Base-by-base conservation (phyloP, 1,140 invertebrate genomes). In the Drosophila takahashii region DNA sequence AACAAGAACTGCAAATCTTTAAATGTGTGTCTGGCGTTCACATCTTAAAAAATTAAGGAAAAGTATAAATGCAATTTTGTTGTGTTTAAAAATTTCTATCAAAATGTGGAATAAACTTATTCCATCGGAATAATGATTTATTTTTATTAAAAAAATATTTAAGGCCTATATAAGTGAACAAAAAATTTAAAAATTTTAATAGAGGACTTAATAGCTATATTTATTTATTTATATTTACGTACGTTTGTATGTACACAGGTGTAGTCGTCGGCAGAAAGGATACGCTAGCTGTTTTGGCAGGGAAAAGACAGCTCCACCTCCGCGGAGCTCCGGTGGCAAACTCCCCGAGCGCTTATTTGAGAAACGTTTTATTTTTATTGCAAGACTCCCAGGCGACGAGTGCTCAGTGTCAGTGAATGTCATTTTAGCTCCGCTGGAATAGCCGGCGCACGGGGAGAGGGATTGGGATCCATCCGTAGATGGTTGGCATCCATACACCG, bases 281-380 rank as follows among this genome's bases (percentile, higher is more conserved):
- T 67, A 56, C 70, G 51, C 16, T 42, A 70, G 51, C 29, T 72
- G 66, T 61, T 56, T 48, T 58, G 57, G 67, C 67, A 36, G 50
- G 44, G 26, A 64, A 77, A 48, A 51, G 45, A 44, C 59, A 75
- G 53, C 51, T 58, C 22, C 22, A 22, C 1, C 22, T 22, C 22
- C 22, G 22, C 22, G 22, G 22, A 75, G 53, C 51, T 58, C 54
- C 48, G 18, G 45, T 51, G 58, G 45, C 45, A 45, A 64, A 58
- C 62, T 89, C 84, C 77, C 83, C 29, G 42, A 73, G 76, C 76
- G 84, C 79, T 87, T 87, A 83, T 89, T 87, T 89, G 83, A 77
- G 87, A 87, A 87, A 77, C 84, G 83, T 89, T 89, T 87, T 89
- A 87, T 89, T 89, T 87, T 87, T 87, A 87, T 87, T 87, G 83